Base-by-base conservation (phyloP, 2,113 vertebrate species). In the Sylvia atricapilla region DNA sequence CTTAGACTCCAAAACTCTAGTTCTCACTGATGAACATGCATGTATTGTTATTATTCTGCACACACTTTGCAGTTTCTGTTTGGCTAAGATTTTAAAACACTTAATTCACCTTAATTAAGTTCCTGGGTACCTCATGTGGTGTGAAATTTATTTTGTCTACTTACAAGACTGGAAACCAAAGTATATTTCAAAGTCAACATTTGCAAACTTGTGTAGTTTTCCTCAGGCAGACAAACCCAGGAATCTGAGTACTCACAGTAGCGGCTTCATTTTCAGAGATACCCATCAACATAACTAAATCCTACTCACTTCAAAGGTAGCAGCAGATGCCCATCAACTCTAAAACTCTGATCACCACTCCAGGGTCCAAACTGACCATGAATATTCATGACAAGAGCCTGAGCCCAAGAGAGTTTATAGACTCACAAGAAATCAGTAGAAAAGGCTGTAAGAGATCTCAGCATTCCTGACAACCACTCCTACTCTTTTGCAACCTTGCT, bases 31-130 rank as follows among this genome's bases (percentile, higher is more conserved):
- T 47, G 46, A 79, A 80, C 67, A 28, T 25, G 43, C n/a, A 37
- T 0, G 0, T 62, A 19, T 20, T 77, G n/a, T 64, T 82, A 74
- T 28, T 73, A 91, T 83, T 90, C 72, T 30, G 21, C 30, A 59
- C 25, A 67, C 33, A 75, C 18, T 44, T 50, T 5, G 24, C 79
- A 92, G 56, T 31, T 96, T 88, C 63, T 84, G n/a, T 92, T 89
- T 49, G 21, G 78, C 41, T 72, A 92, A 89, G 59, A 78, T 78
- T 94, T 90, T 70, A 92, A 77, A 97, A 56, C 52, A 93, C 62
- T 94, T 94, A 94, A 78, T 92, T 93, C 79, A 90, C 78, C 64
- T 81, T 90, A 91, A 86, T 94, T 95, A 94, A 94, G 75, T 86
- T 87, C 43, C 83, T 64, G 44, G 30, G 64, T 70, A 92, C 80